These are phyloP conservation scores for Eulemur rubriventer DNA, from an alignment of 2,797 vertebrate species.

Conservation along the genomic window DNA sequence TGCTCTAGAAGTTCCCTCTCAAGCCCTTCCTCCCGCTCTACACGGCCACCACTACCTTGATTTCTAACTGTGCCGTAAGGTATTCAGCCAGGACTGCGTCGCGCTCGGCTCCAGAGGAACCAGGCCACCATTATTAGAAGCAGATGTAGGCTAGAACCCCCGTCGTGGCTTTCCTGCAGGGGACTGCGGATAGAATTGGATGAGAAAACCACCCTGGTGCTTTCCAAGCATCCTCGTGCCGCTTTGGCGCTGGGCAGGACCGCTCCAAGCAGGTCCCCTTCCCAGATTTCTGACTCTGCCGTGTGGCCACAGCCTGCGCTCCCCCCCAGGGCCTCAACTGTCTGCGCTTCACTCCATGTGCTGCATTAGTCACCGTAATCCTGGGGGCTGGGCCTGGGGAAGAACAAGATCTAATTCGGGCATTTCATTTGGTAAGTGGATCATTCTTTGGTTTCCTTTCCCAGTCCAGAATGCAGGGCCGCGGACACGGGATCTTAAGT, in stretches of 20 bases:
- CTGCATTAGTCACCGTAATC: not conserved
- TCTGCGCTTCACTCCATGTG: not conserved
- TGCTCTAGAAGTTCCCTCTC: not conserved
- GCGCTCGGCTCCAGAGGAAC: not conserved
- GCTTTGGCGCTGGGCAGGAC: not conserved
- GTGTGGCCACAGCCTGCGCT: not conserved
- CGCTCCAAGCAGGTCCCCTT: not conserved
- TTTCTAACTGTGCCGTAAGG: not conserved
- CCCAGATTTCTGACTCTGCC: not conserved
- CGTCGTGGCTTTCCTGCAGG: not conserved
- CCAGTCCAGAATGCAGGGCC: slow-evolving; percentile 32
- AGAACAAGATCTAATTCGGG: slow-evolving; percentile 61
- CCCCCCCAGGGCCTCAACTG: not conserved
- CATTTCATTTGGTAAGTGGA: slow-evolving; percentile 67
- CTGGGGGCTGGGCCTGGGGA: not conserved
- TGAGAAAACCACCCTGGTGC: not conserved
- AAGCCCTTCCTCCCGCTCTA: not conserved
- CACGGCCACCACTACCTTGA: not conserved
- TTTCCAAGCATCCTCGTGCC: not conserved
- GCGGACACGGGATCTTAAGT: slow-evolving; percentile 48
- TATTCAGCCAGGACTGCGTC: no score
- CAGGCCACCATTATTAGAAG: not conserved
- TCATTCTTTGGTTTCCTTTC: slow-evolving; percentile 70
- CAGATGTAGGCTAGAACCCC: not conserved
- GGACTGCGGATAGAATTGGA: not conserved